Percentiles rank a stretch among this genome's conserved stretches.
phyloP scores from a whole-genome alignment of 2,888 invertebrate genomes.

The Melieria crassipennis region DNA sequence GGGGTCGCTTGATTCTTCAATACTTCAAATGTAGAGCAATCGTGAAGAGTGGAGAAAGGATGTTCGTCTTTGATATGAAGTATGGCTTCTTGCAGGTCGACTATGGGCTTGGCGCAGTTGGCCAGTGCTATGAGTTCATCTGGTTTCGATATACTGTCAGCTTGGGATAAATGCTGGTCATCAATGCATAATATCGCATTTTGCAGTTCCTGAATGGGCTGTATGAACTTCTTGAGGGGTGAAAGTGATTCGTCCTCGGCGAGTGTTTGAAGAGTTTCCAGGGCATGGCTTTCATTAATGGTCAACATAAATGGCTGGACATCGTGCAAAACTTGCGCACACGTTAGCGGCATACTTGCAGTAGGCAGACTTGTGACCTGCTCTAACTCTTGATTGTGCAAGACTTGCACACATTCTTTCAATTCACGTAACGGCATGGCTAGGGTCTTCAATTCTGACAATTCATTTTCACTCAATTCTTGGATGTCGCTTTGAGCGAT shows the following conservation, averaged over 20 bases:
- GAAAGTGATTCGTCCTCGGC: slow-evolving; percentile 48
- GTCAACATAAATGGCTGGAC: slow-evolving; percentile 50
- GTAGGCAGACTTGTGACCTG: slow-evolving; percentile 44
- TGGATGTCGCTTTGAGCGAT: slow-evolving; percentile 4
- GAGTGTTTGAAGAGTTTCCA: slow-evolving; percentile 51
- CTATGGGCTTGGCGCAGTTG: slow-evolving; percentile 49
- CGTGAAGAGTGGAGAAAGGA: slow-evolving; percentile 43
- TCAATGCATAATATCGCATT: slow-evolving; percentile 50
- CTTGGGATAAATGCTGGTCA: slow-evolving; percentile 58
- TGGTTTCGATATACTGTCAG: slow-evolving; percentile 42
- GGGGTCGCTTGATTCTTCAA: slow-evolving; percentile 47
- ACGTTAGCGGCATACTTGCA: slow-evolving; percentile 31
- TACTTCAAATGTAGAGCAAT: slow-evolving; percentile 44
- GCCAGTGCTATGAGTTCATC: slow-evolving; percentile 42
- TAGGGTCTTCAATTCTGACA: slow-evolving; percentile 51
- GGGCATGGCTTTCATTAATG: slow-evolving; percentile 49
- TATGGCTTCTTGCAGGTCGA: slow-evolving; percentile 51
- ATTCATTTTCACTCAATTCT: slow-evolving; percentile 41
- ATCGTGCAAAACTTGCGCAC: slow-evolving; percentile 46
- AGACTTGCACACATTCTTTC: slow-evolving; percentile 47
- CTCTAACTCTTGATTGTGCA: slow-evolving; percentile 51
- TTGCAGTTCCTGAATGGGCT: slow-evolving; percentile 64
- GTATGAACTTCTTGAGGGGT: slow-evolving; percentile 58
- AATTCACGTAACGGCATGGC: slow-evolving; percentile 58
- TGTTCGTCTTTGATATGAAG: slow-evolving; percentile 49